These are phyloP conservation scores for Mastigias papua DNA, from an alignment of 30 jellyfish, hydroid and myxozoan genomes.

Conservation along the genomic window DNA sequence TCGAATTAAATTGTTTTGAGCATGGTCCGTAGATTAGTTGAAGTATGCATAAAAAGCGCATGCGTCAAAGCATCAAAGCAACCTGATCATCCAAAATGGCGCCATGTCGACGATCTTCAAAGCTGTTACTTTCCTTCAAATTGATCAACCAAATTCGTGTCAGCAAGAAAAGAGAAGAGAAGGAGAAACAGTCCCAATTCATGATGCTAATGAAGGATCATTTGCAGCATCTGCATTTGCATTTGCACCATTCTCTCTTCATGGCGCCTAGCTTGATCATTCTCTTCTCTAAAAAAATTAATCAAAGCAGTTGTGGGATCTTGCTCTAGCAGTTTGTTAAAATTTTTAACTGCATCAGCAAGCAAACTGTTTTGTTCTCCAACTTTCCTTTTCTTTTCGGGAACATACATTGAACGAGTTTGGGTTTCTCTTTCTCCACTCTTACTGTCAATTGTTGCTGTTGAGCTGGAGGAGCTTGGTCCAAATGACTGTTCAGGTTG, in stretches of 20 bases:
- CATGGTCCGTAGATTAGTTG: too few relatives aligned
- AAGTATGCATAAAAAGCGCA: too few relatives aligned
- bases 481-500: slow-evolving; percentile 53
- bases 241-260: slow-evolving; percentile 47
- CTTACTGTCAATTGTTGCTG: slow-evolving; percentile 24
- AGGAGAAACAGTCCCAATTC: slow-evolving; percentile 36
- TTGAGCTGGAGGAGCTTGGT: slow-evolving; percentile 44
- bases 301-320: slow-evolving; percentile 25
- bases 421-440: slow-evolving; percentile 11
- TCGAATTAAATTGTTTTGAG: too few relatives aligned
- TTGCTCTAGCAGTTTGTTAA: slow-evolving; percentile 44
- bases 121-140: too few relatives aligned
- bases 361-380: slow-evolving; percentile 24
- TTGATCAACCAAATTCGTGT: slow-evolving; percentile 10
- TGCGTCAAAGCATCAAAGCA: too few relatives aligned
- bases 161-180: slow-evolving; percentile 21
- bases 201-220: slow-evolving; percentile 54
- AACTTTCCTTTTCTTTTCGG: slow-evolving; percentile 33
- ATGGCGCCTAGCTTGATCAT: slow-evolving; percentile 50
- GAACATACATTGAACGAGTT: slow-evolving; percentile 31
- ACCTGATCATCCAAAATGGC: too few relatives aligned
- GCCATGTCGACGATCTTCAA: too few relatives aligned
- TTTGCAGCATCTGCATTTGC: slow-evolving; percentile 34
- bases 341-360: slow-evolving; percentile 50
- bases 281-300: slow-evolving; percentile 29